Conservation (phyloP, 2,797 vertebrate genomes). For the Sphenopsis melanotis region DNA sequence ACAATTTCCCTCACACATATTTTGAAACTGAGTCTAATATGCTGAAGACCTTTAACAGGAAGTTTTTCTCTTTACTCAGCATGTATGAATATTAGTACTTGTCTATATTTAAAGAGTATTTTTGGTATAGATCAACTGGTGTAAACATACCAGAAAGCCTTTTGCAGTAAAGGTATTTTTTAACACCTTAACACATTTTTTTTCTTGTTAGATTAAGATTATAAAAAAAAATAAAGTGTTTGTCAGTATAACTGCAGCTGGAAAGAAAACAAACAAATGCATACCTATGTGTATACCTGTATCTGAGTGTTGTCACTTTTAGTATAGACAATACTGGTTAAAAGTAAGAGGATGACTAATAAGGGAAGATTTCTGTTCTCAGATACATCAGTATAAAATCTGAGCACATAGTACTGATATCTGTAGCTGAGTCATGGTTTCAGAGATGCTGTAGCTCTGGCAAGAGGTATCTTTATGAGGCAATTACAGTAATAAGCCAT, state of each 20-base stretch:
- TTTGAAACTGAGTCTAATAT: neutral
- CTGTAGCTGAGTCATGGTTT: neutral
- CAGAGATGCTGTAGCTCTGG: neutral
- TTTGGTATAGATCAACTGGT: neutral
- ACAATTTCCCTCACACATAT: neutral
- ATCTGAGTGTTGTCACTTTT: neutral
- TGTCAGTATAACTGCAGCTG: neutral
- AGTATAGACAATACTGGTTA: neutral
- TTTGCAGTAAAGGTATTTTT: neutral
- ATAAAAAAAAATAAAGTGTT: neutral
- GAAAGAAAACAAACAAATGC: neutral
- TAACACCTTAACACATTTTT: neutral
- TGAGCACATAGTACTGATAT: neutral
- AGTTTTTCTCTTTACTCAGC: neutral
- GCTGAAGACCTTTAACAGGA: neutral
- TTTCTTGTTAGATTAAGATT: neutral
- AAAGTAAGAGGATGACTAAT: neutral
- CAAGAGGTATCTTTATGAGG: neutral
- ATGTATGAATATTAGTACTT: neutral
- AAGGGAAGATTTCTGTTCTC: neutral
- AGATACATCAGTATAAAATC: neutral
- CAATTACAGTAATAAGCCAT: neutral
- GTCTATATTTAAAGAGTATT: neutral
- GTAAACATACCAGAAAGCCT: neutral
- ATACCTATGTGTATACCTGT: neutral